Evolutionary conservation across 2,113 vertebrate species (phyloP), one percentile per base, ranked within the genome.

Genomic region (Hippocampus mohnikei): DNA sequence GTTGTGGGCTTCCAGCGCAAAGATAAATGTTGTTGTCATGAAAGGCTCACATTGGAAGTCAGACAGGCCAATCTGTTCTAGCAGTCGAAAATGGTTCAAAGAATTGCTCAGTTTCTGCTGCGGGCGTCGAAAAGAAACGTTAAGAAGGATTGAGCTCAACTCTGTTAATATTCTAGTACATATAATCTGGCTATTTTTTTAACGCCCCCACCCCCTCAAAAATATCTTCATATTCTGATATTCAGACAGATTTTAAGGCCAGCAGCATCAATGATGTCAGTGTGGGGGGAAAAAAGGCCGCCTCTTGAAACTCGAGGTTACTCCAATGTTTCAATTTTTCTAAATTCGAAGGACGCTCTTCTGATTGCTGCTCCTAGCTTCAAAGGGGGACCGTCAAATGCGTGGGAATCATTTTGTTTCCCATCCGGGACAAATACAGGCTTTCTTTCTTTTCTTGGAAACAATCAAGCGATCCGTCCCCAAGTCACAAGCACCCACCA

Each of bases 401-500:
- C 41, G 20, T 10, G 37, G 5, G 61, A 41, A 13, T 63, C 21
- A 12, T 41, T 61, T 29, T 5, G 37, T 41, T 41, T 41, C 16
- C 61, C 9, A 12, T 40, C 37, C 61, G 12, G 20, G 61, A 11
- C 37, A 42, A 63, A 63, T 58, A n/a, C 37, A 23, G 61, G 33
- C 33, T 61, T 37, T 61, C 23, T 29, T 60, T 6, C 58, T 27
- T 25, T 58, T 59, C 56, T 59, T 27, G 56, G 5, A 15, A 59
- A 29, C 27, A 59, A 59, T 59, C 25, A 58, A 61, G 5, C 9
- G 16, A 61, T 61, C 29, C 29, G 8, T 33, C 3, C 6, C 59
- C 29, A 37, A 74, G 68, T 76, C 55, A 64, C 73, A 76, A 46
- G 61, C 33, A 64, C 27, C 71, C 70, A 59, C 25, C 33, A 62